Base-by-base conservation (phyloP, 2,888 invertebrate genomes). In the Laothoe populi region DNA sequence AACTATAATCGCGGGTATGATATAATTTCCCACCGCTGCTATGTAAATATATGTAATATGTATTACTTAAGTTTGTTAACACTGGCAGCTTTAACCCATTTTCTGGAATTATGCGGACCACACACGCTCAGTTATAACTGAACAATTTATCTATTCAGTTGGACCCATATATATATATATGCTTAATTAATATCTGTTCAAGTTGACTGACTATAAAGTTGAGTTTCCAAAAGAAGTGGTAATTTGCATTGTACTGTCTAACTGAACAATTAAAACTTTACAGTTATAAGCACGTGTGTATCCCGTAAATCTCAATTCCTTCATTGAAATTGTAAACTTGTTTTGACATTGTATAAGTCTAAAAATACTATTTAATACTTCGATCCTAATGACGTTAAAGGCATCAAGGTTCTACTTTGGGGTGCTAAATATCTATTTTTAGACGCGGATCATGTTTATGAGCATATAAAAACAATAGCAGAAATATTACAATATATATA, bases 11-110 rank as follows among this genome's bases (percentile, higher is more conserved):
- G 87, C 90, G 89, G 90, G 86, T 90, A 88, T 84, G 63, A 69
- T 77, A 77, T 73, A 75, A 82, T 71, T 80, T 92, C 92, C 91
- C 92, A 92, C 92, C 91, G 90, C 90, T 81, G 74, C 66, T 83
- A 73, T 83, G 81, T 88, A 86, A 79, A 86, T 88, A 86, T 72
- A 58, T 58, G 11, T 60, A 60, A 24, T 61, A 48, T 53, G 19
- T 53, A 40, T 59, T 62, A 49, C 46, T 63, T 67, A 45, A 61
- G 61, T 65, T 63, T 64, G 62, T 70, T 65, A 58, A 66, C 62
- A 62, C 63, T 71, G 69, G 66, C 67, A 71, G 66, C 69, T 70
- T 40, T 23, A 19, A 19, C 19, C 4, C 59, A 46, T 13, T 2
- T 23, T n/a, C 11, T 8, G 44, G n/a, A 44, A 24, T 21, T 38